Conservation (phyloP, 2,113 vertebrate genomes). For the Odocoileus hemionus region DNA sequence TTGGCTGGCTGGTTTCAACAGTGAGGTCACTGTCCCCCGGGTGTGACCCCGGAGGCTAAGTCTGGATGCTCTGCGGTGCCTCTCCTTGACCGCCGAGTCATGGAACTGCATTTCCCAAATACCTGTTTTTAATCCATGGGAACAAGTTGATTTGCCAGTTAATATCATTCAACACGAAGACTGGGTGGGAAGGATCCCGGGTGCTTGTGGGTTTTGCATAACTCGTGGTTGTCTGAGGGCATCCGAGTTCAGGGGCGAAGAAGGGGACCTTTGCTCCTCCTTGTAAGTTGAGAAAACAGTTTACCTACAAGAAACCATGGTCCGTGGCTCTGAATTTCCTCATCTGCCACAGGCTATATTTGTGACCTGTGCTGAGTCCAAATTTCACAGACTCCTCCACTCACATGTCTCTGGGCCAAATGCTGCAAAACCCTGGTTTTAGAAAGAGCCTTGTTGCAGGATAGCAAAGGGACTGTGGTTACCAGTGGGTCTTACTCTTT, state of each 20-base stretch:
- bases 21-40: constrained; percentile 43
- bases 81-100: neutral
- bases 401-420: neutral
- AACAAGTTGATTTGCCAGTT: neutral
- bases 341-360: neutral
- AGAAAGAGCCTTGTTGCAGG: neutral
- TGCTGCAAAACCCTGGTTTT: neutral
- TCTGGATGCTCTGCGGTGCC: neutral
- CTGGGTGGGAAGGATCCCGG: neutral
- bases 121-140: neutral
- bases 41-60: neutral
- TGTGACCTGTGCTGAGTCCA: neutral
- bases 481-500: neutral
- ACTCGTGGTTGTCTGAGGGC: neutral
- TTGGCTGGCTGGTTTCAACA: constrained; percentile 87
- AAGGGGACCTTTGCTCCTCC: neutral
- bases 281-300: neutral
- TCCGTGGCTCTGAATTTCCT: neutral
- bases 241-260: neutral
- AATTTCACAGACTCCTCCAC: neutral
- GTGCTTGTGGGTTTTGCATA: neutral
- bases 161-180: neutral
- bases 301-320: neutral
- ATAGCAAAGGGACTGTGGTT: neutral
- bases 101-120: neutral